These are phyloP conservation scores for Platycheirus albimanus DNA, from an alignment of 2,888 invertebrate genomes.

Conservation along the genomic window DNA sequence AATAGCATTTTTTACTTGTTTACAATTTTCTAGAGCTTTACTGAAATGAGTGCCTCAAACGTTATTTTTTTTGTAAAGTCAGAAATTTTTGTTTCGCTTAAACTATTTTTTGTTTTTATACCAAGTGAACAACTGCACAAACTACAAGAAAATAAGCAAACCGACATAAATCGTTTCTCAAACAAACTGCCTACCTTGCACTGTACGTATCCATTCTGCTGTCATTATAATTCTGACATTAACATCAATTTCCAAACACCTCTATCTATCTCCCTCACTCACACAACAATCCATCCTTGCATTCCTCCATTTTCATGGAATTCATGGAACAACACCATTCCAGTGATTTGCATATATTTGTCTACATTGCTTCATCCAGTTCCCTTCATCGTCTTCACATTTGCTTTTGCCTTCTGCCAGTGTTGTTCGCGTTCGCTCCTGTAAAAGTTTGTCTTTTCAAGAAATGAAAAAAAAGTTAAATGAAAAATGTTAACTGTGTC, in stretches of 20 bases:
- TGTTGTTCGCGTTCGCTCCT: constrained; percentile 50
- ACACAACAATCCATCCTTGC: constrained; percentile 1
- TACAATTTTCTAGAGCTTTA: too few species aligned
- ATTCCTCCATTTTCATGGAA: constrained; percentile 53
- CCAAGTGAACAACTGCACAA: too few species aligned
- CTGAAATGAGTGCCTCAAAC: too few species aligned
- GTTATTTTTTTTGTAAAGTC: too few species aligned
- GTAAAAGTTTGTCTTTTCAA: constrained; percentile 27
- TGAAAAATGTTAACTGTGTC: constrained; percentile 54
- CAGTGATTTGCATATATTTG: constrained; percentile 51
- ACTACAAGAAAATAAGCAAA: too few species aligned
- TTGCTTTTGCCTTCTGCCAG: constrained; percentile 40
- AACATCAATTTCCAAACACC: constrained; percentile 29
- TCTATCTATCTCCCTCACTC: constrained; percentile 17
- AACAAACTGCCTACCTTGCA: not conserved
- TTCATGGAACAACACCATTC: constrained; percentile 56
- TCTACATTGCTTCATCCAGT: constrained; percentile 44
- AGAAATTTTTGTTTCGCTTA: too few species aligned
- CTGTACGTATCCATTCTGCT: constrained; percentile 20
- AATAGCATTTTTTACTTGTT: too few species aligned
- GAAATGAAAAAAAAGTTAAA: constrained; percentile 14
- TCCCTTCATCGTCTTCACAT: constrained; percentile 40
- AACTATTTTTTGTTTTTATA: too few species aligned
- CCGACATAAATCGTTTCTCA: too few species aligned
- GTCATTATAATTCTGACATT: constrained; percentile 29